Percentiles rank a stretch among this genome's conserved stretches.
phyloP scores from a whole-genome alignment of 2,113 vertebrate species.

The Nesospiza acunhae region DNA sequence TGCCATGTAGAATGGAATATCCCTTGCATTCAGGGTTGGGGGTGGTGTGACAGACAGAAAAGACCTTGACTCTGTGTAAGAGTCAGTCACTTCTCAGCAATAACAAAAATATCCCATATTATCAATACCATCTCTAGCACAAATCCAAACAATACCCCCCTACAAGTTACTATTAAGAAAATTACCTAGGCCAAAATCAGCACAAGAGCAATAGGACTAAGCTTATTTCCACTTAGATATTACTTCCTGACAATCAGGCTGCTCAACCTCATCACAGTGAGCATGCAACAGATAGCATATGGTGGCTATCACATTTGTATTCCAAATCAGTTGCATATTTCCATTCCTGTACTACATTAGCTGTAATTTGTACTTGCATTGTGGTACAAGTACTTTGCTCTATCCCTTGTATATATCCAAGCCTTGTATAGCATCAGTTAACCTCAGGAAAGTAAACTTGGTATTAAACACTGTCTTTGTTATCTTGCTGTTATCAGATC shows the following conservation, averaged over 20 bases:
- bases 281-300: not conserved
- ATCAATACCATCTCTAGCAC: not conserved
- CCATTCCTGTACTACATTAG: not conserved
- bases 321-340: not conserved
- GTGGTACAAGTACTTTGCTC: not conserved
- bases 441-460: not conserved
- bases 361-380: not conserved
- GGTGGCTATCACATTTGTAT: not conserved
- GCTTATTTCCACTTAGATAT: not conserved
- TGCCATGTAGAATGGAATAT: not conserved
- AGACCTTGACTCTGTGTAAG: not conserved
- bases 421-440: not conserved
- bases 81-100: not conserved
- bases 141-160: not conserved
- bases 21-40: rapidly evolving
- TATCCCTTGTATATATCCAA: not conserved
- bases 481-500: not conserved
- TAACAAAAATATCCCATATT: not conserved
- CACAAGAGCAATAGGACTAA: not conserved
- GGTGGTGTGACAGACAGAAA: not conserved
- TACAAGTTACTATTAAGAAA: not conserved
- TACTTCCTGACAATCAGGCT: not conserved
- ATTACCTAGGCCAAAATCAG: not conserved
- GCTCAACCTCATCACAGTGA: not conserved
- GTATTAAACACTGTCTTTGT: not conserved